These are phyloP conservation scores for Brachyptera risi DNA, from an alignment of 2,888 invertebrate genomes.

Conservation along the genomic window DNA sequence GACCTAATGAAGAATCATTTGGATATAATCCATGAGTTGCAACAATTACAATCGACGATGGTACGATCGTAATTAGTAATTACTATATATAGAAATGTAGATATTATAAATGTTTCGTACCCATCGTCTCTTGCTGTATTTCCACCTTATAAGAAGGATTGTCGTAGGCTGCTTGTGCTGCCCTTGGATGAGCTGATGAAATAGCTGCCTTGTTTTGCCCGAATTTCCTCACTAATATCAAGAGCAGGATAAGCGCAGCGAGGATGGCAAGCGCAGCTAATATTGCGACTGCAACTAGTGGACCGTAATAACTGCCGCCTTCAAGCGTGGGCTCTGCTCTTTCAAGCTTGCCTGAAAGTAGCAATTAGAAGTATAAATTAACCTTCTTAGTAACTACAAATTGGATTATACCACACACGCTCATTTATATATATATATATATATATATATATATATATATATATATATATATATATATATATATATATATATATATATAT, in stretches of 20 bases:
- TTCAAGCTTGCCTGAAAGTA: conserved; percentile 51
- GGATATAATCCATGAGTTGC: no score
- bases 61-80: no score
- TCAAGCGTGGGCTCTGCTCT: conserved; percentile 36
- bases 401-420: no score
- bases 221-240: conserved; percentile 73
- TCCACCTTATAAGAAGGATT: conserved; percentile 93
- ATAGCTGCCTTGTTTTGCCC: conserved; percentile 71
- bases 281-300: conserved; percentile 82
- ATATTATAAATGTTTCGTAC: no score
- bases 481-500: no score
- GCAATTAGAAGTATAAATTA: conserved; percentile 16
- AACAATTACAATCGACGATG: no score
- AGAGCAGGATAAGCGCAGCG: conserved; percentile 71
- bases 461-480: no score
- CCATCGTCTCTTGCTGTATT: conserved; percentile 89
- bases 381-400: no score
- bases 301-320: conserved; percentile 77
- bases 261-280: conserved; percentile 81
- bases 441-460: no score
- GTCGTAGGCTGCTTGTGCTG: conserved; percentile 63
- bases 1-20: no score
- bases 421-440: no score
- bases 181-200: conserved; percentile 67
- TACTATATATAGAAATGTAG: no score